These are phyloP conservation scores for Drosophila mojavensis DNA, from an alignment of 1,140 invertebrate species.

Conservation along the genomic window DNA sequence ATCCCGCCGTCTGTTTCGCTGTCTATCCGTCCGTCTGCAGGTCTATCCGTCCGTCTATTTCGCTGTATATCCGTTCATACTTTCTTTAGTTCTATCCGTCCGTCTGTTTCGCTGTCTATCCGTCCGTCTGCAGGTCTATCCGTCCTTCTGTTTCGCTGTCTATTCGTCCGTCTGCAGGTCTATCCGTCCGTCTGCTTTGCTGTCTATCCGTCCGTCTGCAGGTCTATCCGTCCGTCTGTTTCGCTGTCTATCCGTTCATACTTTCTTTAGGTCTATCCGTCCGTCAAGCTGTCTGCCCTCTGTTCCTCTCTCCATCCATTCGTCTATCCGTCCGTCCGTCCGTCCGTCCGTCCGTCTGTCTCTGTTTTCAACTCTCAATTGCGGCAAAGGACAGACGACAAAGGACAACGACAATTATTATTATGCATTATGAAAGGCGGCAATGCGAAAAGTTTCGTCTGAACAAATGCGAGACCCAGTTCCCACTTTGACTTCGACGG, in stretches of 20 bases:
- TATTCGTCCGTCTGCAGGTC: neutral
- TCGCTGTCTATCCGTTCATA: too few relatives aligned
- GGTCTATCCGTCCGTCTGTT: too few relatives aligned
- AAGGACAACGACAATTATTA: conserved; percentile 23
- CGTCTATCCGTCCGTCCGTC: neutral
- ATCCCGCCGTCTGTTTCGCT: neutral
- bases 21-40: too few relatives aligned
- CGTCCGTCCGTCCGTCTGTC: neutral
- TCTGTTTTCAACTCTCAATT: neutral
- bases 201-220: neutral
- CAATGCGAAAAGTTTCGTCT: neutral
- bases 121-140: neutral
- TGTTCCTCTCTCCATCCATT: too few relatives aligned
- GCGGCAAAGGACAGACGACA: neutral
- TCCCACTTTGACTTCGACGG: too few relatives aligned
- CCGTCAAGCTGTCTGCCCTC: too few relatives aligned
- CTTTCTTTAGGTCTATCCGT: neutral
- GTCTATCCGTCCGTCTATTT: too few relatives aligned
- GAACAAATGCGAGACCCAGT: too few relatives aligned
- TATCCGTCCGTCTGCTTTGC: too few relatives aligned
- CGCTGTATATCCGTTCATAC: neutral
- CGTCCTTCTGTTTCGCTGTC: too few relatives aligned
- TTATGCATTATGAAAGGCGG: conserved; percentile 11
- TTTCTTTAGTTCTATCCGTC: neutral
- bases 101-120: too few relatives aligned